Conservation (phyloP, 1,140 invertebrate genomes). For the Leptopilina boulardi region DNA sequence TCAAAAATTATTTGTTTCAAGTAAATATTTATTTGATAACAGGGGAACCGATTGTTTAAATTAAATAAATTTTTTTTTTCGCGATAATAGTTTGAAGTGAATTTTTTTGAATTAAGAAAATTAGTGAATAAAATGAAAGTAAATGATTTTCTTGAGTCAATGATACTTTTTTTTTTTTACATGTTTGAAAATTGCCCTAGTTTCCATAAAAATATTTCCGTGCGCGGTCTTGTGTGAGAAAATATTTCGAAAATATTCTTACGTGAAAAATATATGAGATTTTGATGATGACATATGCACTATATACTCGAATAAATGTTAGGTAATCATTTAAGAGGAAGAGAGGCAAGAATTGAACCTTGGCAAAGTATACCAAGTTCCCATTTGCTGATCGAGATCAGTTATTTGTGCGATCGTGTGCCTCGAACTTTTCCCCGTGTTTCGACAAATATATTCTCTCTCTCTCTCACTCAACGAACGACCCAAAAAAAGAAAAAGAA, state of each 20-base stretch:
- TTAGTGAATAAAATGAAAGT: no score
- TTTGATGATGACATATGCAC: constrained; percentile 62
- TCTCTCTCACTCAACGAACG: background rate
- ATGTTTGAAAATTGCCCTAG: no score
- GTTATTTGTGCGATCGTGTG: constrained; percentile 29
- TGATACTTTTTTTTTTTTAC: no score
- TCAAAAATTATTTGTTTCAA: no score
- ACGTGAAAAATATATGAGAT: constrained; percentile 36
- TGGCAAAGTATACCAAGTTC: constrained; percentile 25
- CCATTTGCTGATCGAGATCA: constrained; percentile 28
- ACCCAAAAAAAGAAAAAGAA: background rate
- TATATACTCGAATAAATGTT: constrained; percentile 46
- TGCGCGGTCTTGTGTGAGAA: background rate
- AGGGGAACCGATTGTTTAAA: no score
- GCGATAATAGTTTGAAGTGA: no score
- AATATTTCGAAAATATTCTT: background rate
- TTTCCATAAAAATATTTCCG: no score
- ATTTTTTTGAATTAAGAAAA: no score
- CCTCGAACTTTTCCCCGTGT: background rate
- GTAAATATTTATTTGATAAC: no score
- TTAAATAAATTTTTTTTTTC: no score
- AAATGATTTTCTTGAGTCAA: no score
- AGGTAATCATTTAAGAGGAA: constrained; percentile 48
- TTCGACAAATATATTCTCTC: constrained; percentile 34
- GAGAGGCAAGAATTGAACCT: constrained; percentile 24